These are phyloP conservation scores for Xylocopa sonorina DNA, from an alignment of 1,140 invertebrate genomes.

Conservation along the genomic window DNA sequence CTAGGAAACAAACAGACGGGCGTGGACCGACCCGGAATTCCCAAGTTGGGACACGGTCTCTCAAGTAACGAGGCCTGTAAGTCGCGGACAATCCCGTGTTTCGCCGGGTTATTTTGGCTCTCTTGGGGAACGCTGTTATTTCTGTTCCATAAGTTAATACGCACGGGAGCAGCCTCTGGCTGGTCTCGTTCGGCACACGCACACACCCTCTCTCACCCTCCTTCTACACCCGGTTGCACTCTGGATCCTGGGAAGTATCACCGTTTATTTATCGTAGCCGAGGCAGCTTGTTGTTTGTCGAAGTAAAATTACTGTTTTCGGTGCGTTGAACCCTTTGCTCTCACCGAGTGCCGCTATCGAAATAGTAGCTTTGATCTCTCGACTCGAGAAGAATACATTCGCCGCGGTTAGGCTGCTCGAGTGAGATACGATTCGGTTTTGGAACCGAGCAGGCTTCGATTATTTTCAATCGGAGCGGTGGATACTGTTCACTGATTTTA, in stretches of 20 bases:
- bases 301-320: conserved; percentile 23
- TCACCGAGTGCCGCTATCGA: background rate
- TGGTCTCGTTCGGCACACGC: conserved; percentile 16
- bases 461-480: background rate
- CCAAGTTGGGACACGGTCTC: conserved; percentile 35
- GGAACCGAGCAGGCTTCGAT: background rate
- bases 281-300: conserved; percentile 3
- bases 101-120: conserved; percentile 67
- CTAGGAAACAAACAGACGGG: conserved; percentile 33
- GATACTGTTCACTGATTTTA: too few species aligned
- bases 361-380: conserved; percentile 23
- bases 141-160: conserved; percentile 72
- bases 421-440: background rate
- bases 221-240: background rate
- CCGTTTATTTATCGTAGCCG: conserved; percentile 54
- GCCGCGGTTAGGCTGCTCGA: background rate
- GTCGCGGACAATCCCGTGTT: conserved; percentile 60
- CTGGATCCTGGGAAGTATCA: conserved; percentile 54
- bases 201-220: background rate
- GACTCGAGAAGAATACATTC: background rate
- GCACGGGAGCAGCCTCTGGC: conserved; percentile 25
- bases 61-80: conserved; percentile 41
- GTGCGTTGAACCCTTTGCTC: conserved; percentile 3
- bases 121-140: conserved; percentile 64
- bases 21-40: conserved; percentile 38